Percentiles rank a stretch among this genome's conserved stretches.
phyloP scores from a whole-genome alignment of 2,797 vertebrate genomes.

The Halcyon smyrnensis region DNA sequence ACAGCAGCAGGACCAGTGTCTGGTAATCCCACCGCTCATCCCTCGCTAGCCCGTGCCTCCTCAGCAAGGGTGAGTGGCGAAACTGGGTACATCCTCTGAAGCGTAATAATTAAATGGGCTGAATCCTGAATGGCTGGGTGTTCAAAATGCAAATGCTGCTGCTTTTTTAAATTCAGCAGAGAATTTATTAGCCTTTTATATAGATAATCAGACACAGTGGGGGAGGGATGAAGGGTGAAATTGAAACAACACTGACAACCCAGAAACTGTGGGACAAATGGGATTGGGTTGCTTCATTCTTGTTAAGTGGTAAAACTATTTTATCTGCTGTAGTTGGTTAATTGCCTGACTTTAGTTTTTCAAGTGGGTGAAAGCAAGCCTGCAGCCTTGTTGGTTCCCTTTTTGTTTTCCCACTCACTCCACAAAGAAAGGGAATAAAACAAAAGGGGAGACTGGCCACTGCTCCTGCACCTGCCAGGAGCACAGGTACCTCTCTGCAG shows the following conservation, averaged over 20 bases:
- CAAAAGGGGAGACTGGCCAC: neutral
- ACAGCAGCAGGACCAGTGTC: neutral
- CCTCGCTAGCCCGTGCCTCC: neutral
- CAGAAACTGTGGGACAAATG: neutral
- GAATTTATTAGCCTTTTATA: constrained; percentile 26
- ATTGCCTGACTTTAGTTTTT: neutral
- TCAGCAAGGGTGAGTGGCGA: neutral
- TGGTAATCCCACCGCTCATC: neutral
- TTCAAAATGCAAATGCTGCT: constrained; percentile 47
- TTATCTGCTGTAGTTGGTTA: neutral
- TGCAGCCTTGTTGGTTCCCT: neutral
- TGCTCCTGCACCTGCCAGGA: neutral
- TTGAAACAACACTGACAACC: neutral
- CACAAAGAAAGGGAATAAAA: neutral
- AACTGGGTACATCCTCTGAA: neutral
- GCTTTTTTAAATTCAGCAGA: neutral
- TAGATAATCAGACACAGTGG: neutral
- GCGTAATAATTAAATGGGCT: constrained; percentile 8
- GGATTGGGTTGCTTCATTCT: neutral
- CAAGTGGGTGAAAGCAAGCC: neutral
- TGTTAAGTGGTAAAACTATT: neutral
- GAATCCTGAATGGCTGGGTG: neutral
- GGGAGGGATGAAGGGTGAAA: neutral
- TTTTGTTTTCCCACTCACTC: neutral
- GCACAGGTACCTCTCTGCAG: rapidly evolving